Evolutionary conservation across 2,888 invertebrate species (phyloP).

Genomic region (Plebejus anna): DNA sequence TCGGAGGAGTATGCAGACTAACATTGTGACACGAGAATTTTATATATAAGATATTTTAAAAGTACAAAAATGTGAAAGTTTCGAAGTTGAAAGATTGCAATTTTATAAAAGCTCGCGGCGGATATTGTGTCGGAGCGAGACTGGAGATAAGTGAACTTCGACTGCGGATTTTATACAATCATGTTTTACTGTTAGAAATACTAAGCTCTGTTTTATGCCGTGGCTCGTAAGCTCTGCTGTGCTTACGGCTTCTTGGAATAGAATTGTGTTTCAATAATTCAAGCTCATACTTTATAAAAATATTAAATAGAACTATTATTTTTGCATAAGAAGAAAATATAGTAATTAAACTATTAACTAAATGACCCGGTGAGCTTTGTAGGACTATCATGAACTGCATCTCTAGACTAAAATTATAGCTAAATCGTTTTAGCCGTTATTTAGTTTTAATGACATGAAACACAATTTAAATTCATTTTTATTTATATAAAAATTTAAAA

Average conservation of each 20-base stretch:
- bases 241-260: neutral
- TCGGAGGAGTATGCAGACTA: too few species aligned
- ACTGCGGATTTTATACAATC: neutral
- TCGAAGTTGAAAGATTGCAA: slow-evolving; percentile 27
- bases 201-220: neutral
- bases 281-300: neutral
- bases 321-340: too few species aligned
- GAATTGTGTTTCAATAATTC: neutral
- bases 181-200: neutral
- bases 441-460: too few species aligned
- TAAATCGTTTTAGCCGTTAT: too few species aligned
- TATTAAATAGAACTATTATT: too few species aligned
- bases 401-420: too few species aligned
- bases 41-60: slow-evolving; percentile 22
- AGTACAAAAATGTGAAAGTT: slow-evolving; percentile 25
- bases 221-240: neutral
- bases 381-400: too few species aligned
- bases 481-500: too few species aligned
- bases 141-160: slow-evolving; percentile 16
- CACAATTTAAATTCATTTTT: too few species aligned
- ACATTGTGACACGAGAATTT: too few species aligned
- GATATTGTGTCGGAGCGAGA: slow-evolving; percentile 21
- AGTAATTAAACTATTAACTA: too few species aligned
- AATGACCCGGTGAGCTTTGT: too few species aligned
- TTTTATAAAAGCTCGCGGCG: slow-evolving; percentile 18